Percentiles rank a stretch among this genome's conserved stretches.
These are phyloP conservation scores for Agapetus fuscipes DNA, from an alignment of 2,888 invertebrate genomes.

Conservation along the genomic window DNA sequence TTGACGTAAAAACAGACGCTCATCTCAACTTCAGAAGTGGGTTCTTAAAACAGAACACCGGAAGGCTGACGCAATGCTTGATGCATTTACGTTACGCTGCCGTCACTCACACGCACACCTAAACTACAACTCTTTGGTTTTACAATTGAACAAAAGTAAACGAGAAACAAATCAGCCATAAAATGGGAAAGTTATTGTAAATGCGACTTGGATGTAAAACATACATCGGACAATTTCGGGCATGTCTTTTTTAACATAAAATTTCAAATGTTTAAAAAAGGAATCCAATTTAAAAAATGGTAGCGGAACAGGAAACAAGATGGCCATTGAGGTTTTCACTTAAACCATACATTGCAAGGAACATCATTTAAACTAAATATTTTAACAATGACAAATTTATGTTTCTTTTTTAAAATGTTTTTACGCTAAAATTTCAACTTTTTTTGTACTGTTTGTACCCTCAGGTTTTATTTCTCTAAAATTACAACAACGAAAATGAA, in stretches of 20 bases:
- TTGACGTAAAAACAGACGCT: too few species aligned
- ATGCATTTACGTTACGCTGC: too few species aligned
- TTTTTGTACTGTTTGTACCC: slow-evolving; percentile 1
- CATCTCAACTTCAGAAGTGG: too few species aligned
- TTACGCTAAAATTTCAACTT: background rate
- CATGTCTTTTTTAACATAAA: too few species aligned
- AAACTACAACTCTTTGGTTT: slow-evolving; percentile 15
- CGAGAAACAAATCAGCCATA: too few species aligned
- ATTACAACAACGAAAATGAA: too few species aligned
- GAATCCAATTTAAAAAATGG: background rate
- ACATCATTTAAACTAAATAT: background rate
- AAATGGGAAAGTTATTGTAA: too few species aligned
- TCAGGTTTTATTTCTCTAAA: background rate
- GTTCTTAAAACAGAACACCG: slow-evolving; percentile 7
- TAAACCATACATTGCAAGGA: background rate
- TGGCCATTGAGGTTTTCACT: background rate
- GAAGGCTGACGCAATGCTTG: background rate
- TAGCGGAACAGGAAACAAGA: too few species aligned
- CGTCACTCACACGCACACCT: too few species aligned
- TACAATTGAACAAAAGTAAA: slow-evolving; percentile 6
- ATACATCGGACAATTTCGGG: too few species aligned
- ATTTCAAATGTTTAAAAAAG: background rate
- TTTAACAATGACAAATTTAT: background rate
- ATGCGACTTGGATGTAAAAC: too few species aligned
- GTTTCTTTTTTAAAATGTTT: too few species aligned